Evolutionary conservation across 2,113 vertebrate species (phyloP).

Genomic region (Pelodiscus sinensis): DNA sequence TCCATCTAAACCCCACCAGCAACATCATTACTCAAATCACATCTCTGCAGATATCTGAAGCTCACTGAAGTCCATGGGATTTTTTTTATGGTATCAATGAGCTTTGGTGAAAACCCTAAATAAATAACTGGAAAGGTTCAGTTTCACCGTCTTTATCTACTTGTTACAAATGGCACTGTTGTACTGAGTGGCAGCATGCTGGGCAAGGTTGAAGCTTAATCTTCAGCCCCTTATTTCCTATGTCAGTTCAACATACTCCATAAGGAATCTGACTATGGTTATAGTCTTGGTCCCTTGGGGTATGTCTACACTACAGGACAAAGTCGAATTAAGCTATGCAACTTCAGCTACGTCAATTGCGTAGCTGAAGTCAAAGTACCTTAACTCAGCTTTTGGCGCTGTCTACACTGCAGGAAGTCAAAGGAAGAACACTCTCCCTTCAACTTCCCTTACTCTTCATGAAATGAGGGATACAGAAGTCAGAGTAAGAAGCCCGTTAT

Average conservation of each 20-base stretch:
- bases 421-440: no score
- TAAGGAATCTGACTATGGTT: neutral
- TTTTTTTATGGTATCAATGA: neutral
- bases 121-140: neutral
- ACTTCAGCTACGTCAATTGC: no score
- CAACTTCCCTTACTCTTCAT: no score
- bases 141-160: neutral
- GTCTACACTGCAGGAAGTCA: no score
- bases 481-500: no score
- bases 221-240: constrained; percentile 13
- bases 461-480: no score
- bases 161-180: neutral
- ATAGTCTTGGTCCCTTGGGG: neutral
- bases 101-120: neutral
- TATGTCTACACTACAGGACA: no score
- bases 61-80: neutral
- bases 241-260: neutral
- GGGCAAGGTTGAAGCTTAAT: constrained; percentile 17
- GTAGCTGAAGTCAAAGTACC: no score
- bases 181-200: neutral
- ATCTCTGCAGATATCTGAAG: neutral
- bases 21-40: neutral
- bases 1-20: neutral
- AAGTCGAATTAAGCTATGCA: no score
- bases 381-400: no score